phyloP scores from a whole-genome alignment of 2,888 invertebrate species.

The Scaptomyza cyrtandrae region DNA sequence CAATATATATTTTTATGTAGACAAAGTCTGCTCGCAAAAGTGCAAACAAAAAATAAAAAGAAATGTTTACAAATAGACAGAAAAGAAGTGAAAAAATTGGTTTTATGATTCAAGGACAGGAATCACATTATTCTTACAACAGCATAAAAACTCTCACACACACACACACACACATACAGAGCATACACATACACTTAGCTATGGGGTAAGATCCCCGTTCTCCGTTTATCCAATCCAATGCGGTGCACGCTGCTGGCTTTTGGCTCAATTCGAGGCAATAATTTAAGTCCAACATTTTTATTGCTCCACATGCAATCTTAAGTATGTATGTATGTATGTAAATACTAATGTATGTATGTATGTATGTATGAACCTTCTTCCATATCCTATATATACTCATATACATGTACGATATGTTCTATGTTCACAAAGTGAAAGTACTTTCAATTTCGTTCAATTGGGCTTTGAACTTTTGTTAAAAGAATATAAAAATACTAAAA shows the following conservation, averaged over 20 bases:
- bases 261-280: constrained; percentile 74
- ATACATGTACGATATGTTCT: constrained; percentile 1
- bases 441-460: constrained; percentile 79
- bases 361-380: constrained; percentile 4
- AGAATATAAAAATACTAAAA: constrained; percentile 54
- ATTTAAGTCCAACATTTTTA: constrained; percentile 82
- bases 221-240: constrained; percentile 48
- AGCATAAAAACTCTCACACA: constrained; percentile 69
- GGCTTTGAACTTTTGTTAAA: constrained; percentile 73
- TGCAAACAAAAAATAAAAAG: constrained; percentile 76
- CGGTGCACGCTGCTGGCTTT: constrained; percentile 63
- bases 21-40: constrained; percentile 81
- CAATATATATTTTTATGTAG: constrained; percentile 81
- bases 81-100: constrained; percentile 79
- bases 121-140: constrained; percentile 83
- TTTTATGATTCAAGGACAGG: constrained; percentile 84
- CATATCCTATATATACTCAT: constrained; percentile 20
- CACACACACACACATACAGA: constrained; percentile 65
- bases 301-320: constrained; percentile 69
- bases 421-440: constrained; percentile 66
- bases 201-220: constrained; percentile 40
- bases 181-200: constrained; percentile 69
- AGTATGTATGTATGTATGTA: constrained; percentile 46
- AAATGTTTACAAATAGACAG: constrained; percentile 63
- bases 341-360: constrained; percentile 8